Base-by-base conservation (phyloP, 2,888 invertebrate species). In the Drosophila multiciliata region DNA sequence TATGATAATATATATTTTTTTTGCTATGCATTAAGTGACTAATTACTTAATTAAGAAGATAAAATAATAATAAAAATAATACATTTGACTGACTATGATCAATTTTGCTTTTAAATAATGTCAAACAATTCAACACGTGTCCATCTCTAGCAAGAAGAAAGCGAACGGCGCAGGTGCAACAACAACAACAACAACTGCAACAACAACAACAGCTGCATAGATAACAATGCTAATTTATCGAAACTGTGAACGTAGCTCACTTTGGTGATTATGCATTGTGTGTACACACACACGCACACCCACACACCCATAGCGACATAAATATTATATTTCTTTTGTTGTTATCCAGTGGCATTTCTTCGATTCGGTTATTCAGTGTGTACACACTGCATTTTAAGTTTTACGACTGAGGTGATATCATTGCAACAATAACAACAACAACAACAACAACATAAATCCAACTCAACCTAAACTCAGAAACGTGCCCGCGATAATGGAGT, bases 171-270 rank as follows among this genome's bases (percentile, higher is more conserved):
- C 90, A 85, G 90, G 84, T 85, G 90, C 70, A 79, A 57, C 73
- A 83, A 72, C 73, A 89, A 70, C 67, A 78, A 53, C 58, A 61
- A 26, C 53, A 66, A 35, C 53, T 61, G 33, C 69, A 79, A 58
- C 58, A 61, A 55, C 55, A 71, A 54, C 85, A 82, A 65, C 79
- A 80, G 73, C 90, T 89, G 90, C 81, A 65, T 75, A 83, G 89
- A 90, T 90, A 90, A 80, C 62, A 59, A 40, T 70, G 57, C 85
- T 88, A 84, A 84, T 89, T 84, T 84, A 84, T 84, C 84, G 90
- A 59, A 72, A 72, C 65, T 67, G 54, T 50, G 78, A 55, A 55
- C 65, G 64, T 42, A 53, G 73, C 57, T 54, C 48, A 50, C 42
- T 42, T 40, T 36, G 15, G 8, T 36, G 57, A 52, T 65, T 71